Percentiles rank a stretch among this genome's conserved stretches.
Conservation (phyloP, 2,797 vertebrate genomes). For the Sebastes alutus region DNA sequence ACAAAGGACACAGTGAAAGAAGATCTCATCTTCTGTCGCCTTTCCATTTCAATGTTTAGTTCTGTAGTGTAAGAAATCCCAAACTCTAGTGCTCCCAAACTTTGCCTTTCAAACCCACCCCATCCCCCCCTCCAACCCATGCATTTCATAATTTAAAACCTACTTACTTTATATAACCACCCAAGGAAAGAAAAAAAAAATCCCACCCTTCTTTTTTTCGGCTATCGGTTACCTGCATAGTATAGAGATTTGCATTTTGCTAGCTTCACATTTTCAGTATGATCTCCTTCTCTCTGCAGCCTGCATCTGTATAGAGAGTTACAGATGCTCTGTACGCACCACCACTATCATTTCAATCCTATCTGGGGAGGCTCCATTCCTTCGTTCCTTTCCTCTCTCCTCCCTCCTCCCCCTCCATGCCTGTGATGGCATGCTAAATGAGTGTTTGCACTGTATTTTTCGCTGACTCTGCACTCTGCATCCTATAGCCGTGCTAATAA, state of each 20-base stretch:
- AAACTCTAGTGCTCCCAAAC: neutral
- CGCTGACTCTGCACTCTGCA: conserved; percentile 58
- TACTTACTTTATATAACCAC: conserved; percentile 2
- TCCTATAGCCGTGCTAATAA: conserved; percentile 71
- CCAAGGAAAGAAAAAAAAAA: neutral
- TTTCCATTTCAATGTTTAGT: neutral
- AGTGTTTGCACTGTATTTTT: conserved; percentile 67
- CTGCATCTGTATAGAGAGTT: neutral
- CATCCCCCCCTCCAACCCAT: neutral
- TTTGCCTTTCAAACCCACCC: neutral
- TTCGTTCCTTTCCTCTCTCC: neutral
- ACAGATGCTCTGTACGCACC: neutral
- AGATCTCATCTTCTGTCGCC: neutral
- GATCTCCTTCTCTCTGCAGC: conserved; percentile 37
- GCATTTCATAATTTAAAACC: conserved; percentile 8
- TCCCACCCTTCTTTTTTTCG: neutral
- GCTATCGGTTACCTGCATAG: conserved; percentile 27
- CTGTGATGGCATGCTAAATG: conserved; percentile 70
- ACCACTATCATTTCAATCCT: conserved; percentile 33
- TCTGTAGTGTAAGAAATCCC: neutral
- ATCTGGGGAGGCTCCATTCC: conserved; percentile 33
- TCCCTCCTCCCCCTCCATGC: conserved; percentile 28
- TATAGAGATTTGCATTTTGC: conserved; percentile 70
- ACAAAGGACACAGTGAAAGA: neutral
- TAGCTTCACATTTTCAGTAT: conserved; percentile 58